Base-by-base conservation (phyloP, 64 coral and sea anemone genomes). In the Pachyseris speciosa region DNA sequence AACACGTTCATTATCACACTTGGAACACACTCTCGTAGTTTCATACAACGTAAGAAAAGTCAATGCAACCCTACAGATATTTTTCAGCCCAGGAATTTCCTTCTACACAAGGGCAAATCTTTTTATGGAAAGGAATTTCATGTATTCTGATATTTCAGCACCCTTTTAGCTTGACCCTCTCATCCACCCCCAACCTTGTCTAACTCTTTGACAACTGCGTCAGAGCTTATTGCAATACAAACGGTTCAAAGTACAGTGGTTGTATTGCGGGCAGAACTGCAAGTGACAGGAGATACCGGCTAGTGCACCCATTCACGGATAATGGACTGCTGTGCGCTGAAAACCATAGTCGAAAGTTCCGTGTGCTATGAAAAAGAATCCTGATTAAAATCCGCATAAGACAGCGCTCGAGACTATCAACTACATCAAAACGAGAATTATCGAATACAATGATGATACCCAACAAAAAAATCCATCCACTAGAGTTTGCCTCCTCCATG, bases 111-210 rank as follows among this genome's bases (percentile, higher is more conserved):
- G 45, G 44, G 44, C 44, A 52, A 52, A 51, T 51, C 44, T 77
- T 77, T 77, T 51, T 20, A 53, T 12, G 45, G 74, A 53, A 77
- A 53, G 74, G 74, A 77, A 77, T 77, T 49, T 32, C 12, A 15
- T 25, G 44, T 6, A 53, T 51, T 32, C 67, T 34, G 26, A 52
- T 52, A 77, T 77, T 77, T 77, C 74, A 52, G 74, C 74, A 52
- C 44, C 44, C 39, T 74, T 9, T 51, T 77, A 39, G 36, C 17
- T 20, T 77, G 74, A 77, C 74, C 74, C 74, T 77, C 47, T 75
- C 26, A 49, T 7, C 7, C 72, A 47, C 22, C 24, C 72, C 25
- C 41, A 30, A 47, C 8, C 26, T 49, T 29, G 40, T 49, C 72
- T 52, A 28, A 5, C 7, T 52, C 74, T 33, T 26, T 77, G 22